phyloP scores from a whole-genome alignment of 2,113 vertebrate genomes.

The Chaenogobius annularis region DNA sequence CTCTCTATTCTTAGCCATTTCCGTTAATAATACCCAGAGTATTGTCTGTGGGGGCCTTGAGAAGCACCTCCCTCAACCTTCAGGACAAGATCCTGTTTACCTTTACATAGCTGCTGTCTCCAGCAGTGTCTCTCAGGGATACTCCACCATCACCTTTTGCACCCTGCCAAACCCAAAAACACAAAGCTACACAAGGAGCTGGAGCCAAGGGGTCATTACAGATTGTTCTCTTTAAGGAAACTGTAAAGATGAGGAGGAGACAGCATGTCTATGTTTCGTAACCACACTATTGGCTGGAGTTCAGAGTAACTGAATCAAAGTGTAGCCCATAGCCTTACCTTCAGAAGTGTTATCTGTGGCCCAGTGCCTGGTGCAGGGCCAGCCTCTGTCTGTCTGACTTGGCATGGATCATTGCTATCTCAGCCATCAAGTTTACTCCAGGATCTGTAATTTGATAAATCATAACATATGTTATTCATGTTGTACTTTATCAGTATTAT shows the following conservation, averaged over 20 bases:
- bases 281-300: conserved; percentile 39
- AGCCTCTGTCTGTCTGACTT: conserved; percentile 53
- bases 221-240: conserved; percentile 64
- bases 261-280: conserved; percentile 34
- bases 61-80: conserved; percentile 73
- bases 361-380: conserved; percentile 47
- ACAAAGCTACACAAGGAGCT: conserved; percentile 34
- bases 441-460: conserved; percentile 18
- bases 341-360: conserved; percentile 63
- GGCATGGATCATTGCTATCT: conserved; percentile 45
- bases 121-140: conserved; percentile 69
- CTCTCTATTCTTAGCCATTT: conserved; percentile 81
- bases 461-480: not conserved
- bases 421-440: conserved; percentile 24
- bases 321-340: conserved; percentile 35
- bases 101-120: conserved; percentile 73
- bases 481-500: not conserved
- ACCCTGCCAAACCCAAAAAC: conserved; percentile 21
- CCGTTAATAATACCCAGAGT: conserved; percentile 79
- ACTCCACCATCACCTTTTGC: conserved; percentile 58
- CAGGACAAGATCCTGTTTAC: conserved; percentile 80
- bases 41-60: conserved; percentile 79
- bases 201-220: conserved; percentile 58
- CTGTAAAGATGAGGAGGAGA: conserved; percentile 46
- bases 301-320: conserved; percentile 30